Percentiles rank a stretch among this genome's conserved stretches.
Conservation (phyloP, 2,797 vertebrate species). For the Falco peregrinus region DNA sequence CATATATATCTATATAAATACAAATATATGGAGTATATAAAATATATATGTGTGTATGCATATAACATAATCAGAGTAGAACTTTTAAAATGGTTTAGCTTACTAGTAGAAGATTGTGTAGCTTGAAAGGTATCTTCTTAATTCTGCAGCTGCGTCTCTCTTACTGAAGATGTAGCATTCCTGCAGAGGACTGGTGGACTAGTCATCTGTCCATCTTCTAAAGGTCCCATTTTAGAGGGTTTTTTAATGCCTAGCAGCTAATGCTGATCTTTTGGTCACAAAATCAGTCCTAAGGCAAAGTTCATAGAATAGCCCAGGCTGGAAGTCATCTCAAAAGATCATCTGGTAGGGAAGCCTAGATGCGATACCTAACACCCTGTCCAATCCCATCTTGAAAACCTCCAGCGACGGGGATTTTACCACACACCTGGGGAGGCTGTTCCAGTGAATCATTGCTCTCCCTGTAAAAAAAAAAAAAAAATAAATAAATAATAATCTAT, state of each 20-base stretch:
- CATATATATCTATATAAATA: background rate
- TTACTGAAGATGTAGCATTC: background rate
- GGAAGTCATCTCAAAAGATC: background rate
- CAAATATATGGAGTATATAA: background rate
- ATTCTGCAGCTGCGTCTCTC: background rate
- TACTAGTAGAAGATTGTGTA: background rate
- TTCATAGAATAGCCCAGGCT: background rate
- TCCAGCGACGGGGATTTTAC: background rate
- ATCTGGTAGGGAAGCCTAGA: background rate
- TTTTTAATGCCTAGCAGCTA: background rate
- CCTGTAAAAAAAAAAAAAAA: accelerated
- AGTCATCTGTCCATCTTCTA: background rate
- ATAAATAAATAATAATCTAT: accelerated
- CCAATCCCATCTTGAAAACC: background rate
- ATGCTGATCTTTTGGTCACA: background rate
- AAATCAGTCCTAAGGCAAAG: background rate
- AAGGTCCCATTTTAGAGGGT: background rate
- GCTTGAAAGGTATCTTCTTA: background rate
- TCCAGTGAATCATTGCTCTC: background rate
- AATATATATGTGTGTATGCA: background rate
- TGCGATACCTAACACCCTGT: background rate
- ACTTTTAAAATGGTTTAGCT: background rate
- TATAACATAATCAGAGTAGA: background rate
- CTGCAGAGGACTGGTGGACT: background rate
- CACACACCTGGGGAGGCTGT: background rate